Evolutionary conservation across 2,113 vertebrate species (phyloP), one percentile per base, ranked within the genome.

Genomic region (Neogale vison): DNA sequence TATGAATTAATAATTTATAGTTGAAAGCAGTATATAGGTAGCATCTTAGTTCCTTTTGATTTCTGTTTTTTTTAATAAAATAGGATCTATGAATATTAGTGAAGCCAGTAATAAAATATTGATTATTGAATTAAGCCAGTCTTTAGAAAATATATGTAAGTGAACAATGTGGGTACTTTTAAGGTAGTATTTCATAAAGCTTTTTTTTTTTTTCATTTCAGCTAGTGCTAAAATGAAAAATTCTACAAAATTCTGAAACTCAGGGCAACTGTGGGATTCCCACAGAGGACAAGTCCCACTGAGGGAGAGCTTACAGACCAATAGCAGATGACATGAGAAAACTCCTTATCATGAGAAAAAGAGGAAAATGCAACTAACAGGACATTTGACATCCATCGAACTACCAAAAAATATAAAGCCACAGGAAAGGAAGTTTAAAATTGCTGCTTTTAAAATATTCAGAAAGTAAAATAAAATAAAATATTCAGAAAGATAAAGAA

Each of bases 31-130:
- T 80, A 34, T 84, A 21, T 87, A 67, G 63, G 18, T 90, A 87
- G 34, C 23, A 36, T 67, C 71, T 92, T 85, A 45, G 45, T 90
- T 95, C 34, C 79, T 97, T 95, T 88, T 14, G 42, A 79, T 88
- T 94, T 57, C 65, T 69, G 20, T 85, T 81, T n/a, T n/a, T 74
- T 94, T 92, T 81, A 88, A 69, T 89, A 93, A 93, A 90, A 72
- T n/a, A 47, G 47, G 55, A 91, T 92, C 47, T 50, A 6, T 84
- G 45, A 89, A 83, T 97, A 74, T 71, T 83, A 88, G 31, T 39
- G 21, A 84, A 71, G 50, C 21, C 57, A 88, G 69, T 90, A 89
- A 95, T 50, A 57, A 82, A 81, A 84, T 74, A 83, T 50, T 87
- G 29, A 59, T 86, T 45, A 87, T 42, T 95, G 18, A 90, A 82